These are phyloP conservation scores for cattle (Bos taurus) DNA, from an alignment of 2,113 vertebrate genomes.

Conservation along the genomic window ARS-UCD2.0 NC_082638.1:4619001-4619500, in stretches of 20 bases:
- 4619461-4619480: neutral
- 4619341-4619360: neutral
- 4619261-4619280: neutral
- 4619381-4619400: neutral
- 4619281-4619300: neutral
- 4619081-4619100: too few species aligned
- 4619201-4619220: neutral
- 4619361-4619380: neutral
- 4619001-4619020: neutral
- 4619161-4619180: neutral
- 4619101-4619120: neutral
- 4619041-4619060: neutral
- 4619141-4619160: neutral
- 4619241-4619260: neutral
- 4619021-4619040: neutral
- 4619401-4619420: neutral
- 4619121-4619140: neutral
- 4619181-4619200: neutral
- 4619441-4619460: neutral
- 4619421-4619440: neutral
- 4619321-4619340: neutral
- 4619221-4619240: too few species aligned
- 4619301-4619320: neutral
- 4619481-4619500: neutral
- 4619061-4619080: rapidly evolving